Evolutionary conservation across 2,113 vertebrate genomes (phyloP), one percentile per base, ranked within the genome.

Genomic region (Bettongia penicillata): DNA sequence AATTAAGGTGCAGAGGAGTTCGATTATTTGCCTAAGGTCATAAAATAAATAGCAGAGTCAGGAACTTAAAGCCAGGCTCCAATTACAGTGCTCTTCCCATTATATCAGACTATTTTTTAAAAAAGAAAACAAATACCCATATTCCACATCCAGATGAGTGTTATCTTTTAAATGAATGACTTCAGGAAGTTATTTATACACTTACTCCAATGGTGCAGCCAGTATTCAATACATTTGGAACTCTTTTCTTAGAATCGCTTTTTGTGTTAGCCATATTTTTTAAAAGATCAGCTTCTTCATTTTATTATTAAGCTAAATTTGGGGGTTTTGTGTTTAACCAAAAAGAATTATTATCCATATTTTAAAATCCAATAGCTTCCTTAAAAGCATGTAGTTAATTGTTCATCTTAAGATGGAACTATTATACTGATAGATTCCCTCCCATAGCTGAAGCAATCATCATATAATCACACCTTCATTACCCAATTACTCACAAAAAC

Each of bases 401-500:
- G 16, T 94, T 92, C 8, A 90, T 26, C 50, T 91, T 90, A 91
- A 77, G 31, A 91, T 23, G 43, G 94, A 94, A 61, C 12, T 52
- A 90, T 53, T 91, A 14, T 50, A 95, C 26, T 93, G 3, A 91
- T 90, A 61, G 12, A 48, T 94, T 91, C 49, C 89, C 84, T 95
- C 57, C 50, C 51, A 93, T 23, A 94, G 47, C 37, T 84, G 37
- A 94, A 92, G 43, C 53, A 26, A 90, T 95, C 51, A 92, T 3
- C 90, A 26, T 16, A 37, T 16, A 94, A 95, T 53, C 91, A 94
- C 4, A 90, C 7, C 51, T 91, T 95, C 94, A 94, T 68, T 90
- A 61, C 52, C 90, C 53, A 94, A 23, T 89, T 92, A 94, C 90
- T 92, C 91, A 89, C 91, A 77, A 95, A 96, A 95, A 43, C 25